phyloP scores from a whole-genome alignment of 1,140 invertebrate species.

The Cardiocondyla obscurior region DNA sequence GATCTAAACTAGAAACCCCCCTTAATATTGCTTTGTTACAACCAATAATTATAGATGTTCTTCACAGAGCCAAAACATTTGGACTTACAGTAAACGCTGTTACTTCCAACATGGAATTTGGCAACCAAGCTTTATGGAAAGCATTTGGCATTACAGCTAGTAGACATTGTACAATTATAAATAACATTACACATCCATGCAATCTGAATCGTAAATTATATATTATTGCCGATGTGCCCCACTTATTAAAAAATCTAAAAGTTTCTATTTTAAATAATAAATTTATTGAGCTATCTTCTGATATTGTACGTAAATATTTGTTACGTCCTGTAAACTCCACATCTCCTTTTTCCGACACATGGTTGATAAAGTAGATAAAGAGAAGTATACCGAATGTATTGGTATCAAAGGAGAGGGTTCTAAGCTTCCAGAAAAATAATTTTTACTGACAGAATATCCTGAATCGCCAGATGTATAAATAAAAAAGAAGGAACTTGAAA shows the following conservation, averaged over 20 bases:
- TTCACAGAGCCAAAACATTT: not conserved
- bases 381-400: too few species aligned
- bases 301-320: constrained; percentile 16
- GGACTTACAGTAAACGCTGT: not conserved
- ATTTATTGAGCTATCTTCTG: not conserved
- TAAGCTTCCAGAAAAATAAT: too few species aligned
- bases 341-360: too few species aligned
- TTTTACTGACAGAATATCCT: too few species aligned
- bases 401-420: too few species aligned
- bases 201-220: not conserved
- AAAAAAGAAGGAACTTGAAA: too few species aligned
- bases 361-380: too few species aligned
- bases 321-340: too few species aligned
- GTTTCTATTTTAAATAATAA: constrained; percentile 38
- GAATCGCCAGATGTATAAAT: too few species aligned
- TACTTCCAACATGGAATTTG: not conserved
- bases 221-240: not conserved
- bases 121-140: constrained; percentile 12
- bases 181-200: not conserved
- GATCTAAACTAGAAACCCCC: too few species aligned
- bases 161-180: not conserved
- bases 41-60: constrained; percentile 3
- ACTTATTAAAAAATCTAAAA: constrained; percentile 26
- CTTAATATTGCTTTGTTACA: not conserved
- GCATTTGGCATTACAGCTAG: not conserved